Percentiles rank a stretch among this genome's conserved stretches.
Conservation (phyloP, 2,797 vertebrate species). For the Cyclura pinguis region DNA sequence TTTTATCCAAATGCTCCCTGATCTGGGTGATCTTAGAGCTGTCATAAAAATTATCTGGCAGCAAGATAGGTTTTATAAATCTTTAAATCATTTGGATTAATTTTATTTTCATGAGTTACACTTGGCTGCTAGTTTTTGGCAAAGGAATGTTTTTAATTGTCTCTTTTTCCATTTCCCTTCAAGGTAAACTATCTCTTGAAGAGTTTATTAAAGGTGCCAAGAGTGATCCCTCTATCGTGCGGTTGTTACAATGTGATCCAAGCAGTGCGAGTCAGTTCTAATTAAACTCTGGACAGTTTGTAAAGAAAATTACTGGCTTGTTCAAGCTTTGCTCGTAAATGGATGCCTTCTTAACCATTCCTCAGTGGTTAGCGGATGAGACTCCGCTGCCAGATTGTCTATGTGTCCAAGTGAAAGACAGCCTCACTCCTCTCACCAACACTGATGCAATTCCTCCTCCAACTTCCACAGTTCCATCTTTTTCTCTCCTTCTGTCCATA, state of each 20-base stretch:
- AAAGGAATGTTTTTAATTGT: not conserved
- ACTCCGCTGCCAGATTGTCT: conserved; percentile 67
- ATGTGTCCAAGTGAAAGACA: conserved; percentile 61
- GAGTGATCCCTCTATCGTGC: conserved; percentile 90
- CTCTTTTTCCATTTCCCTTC: not conserved
- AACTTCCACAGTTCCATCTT: conserved; percentile 52
- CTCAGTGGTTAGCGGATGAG: conserved; percentile 67
- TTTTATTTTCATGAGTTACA: not conserved
- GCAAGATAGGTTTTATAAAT: conserved; percentile 11
- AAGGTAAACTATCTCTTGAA: conserved; percentile 89
- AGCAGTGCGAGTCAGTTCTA: conserved; percentile 89
- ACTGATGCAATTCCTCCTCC: conserved; percentile 62
- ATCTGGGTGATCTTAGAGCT: conserved; percentile 37
- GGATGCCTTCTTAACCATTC: conserved; percentile 79
- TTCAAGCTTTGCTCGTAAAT: conserved; percentile 83
- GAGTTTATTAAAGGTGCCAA: conserved; percentile 93
- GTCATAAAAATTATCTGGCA: not conserved
- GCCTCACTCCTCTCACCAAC: conserved; percentile 59
- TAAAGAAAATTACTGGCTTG: conserved; percentile 72
- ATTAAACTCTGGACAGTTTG: conserved; percentile 72
- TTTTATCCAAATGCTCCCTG: conserved; percentile 28
- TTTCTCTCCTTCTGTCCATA: conserved; percentile 29
- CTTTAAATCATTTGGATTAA: not conserved
- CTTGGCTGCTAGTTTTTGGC: not conserved
- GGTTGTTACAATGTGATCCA: conserved; percentile 89